Base-by-base conservation (phyloP, 2,113 vertebrate genomes). In the Syrrhaptes paradoxus region DNA sequence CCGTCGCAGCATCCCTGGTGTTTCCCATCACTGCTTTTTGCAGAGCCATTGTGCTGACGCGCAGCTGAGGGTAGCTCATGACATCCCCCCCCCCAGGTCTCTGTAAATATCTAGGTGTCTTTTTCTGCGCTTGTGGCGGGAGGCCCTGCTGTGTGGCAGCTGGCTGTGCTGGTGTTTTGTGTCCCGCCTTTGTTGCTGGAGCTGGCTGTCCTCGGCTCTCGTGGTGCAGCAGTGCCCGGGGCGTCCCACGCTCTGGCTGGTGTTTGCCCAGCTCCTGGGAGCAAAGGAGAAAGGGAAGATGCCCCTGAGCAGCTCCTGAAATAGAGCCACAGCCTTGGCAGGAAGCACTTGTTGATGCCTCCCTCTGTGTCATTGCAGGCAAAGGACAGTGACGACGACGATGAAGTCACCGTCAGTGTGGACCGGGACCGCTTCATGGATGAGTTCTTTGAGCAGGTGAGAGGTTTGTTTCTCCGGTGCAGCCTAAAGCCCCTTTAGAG, bases 341-440 rank as follows among this genome's bases (percentile, higher is more conserved):
- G 85, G 41, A 26, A 63, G 72, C 70, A 7, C 45, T 75, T 4
- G 1, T 4, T 93, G 76, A 96, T 87, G 36, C 52, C 54, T 85
- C 9, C n/a, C 7, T 87, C n/a, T 15, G 1, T 93, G 58, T 84
- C 25, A 1, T 67, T 91, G 67, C 95, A 98, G 98, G 98, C 98
- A 6, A 98, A 98, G 97, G 98, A 98, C 97, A 98, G 98, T 29
- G 98, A 98, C 0, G 98, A 98, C 2, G 98, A 98, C 3, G 98
- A 98, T 43, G 98, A 98, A 82, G 98, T 98, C 97, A 97, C 98
- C 1, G 98, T 98, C 95, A 97, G 98, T 0, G 95, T 98, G 97
- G 98, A 98, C 97, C 97, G 98, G 89, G 98, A 98, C 68, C 98
- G 96, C 90, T 98, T 98, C 95, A 98, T 98, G 98, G 98, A 98